Evolutionary conservation across 2,888 invertebrate genomes (phyloP).

Genomic region (Polia nebulosa): DNA sequence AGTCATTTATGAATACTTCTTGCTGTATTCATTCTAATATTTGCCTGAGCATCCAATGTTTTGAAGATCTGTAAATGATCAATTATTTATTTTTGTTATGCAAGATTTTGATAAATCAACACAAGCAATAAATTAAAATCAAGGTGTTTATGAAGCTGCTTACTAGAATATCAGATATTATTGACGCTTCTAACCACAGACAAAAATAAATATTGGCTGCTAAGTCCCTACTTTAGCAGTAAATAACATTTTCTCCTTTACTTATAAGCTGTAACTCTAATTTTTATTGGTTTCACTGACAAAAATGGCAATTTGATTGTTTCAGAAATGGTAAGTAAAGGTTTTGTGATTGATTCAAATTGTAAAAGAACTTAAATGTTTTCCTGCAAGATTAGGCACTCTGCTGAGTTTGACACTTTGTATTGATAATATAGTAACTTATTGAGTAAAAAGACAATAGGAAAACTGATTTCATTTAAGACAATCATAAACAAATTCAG

Average conservation of each 20-base stretch:
- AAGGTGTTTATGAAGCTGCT: not conserved
- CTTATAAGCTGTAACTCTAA: slow-evolving; percentile 40
- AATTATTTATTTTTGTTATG: not conserved
- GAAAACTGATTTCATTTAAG: slow-evolving; percentile 1
- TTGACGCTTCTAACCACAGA: not conserved
- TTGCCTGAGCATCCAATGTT: slow-evolving; percentile 43
- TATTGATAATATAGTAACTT: not conserved
- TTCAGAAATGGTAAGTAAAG: slow-evolving; percentile 58
- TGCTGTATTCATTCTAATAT: slow-evolving; percentile 36
- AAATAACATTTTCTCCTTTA: slow-evolving; percentile 39
- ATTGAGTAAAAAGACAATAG: slow-evolving; percentile 33
- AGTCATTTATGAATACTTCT: slow-evolving; percentile 36
- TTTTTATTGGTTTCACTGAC: slow-evolving; percentile 46
- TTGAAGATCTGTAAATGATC: not conserved
- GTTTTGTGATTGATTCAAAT: slow-evolving; percentile 61
- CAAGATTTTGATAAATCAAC: not conserved
- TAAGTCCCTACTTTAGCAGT: slow-evolving; percentile 18
- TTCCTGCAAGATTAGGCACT: slow-evolving; percentile 60
- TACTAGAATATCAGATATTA: not conserved
- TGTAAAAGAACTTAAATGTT: slow-evolving; percentile 68
- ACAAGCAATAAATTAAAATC: not conserved
- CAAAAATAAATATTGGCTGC: slow-evolving; percentile 27
- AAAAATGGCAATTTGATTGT: slow-evolving; percentile 61
- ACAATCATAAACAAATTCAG: no score
- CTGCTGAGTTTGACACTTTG: slow-evolving; percentile 59